Percentiles rank a stretch among this genome's conserved stretches.
Conservation (phyloP, 2,797 vertebrate species). For the Malurus leucopterus region DNA sequence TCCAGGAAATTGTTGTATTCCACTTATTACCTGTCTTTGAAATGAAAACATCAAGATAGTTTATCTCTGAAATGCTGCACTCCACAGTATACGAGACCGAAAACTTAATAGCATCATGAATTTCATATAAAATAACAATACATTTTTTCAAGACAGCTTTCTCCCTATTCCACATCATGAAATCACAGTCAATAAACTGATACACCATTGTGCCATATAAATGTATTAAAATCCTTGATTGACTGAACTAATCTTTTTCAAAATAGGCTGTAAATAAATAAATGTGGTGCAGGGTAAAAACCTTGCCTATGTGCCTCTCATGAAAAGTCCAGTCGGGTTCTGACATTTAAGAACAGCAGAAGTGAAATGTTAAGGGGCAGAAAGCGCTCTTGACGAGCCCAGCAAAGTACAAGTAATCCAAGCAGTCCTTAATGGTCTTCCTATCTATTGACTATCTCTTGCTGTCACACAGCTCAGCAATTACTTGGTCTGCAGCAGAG, state of each 20-base stretch:
- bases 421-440: constrained; percentile 27
- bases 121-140: constrained; percentile 72
- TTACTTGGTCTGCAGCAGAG: not conserved
- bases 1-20: constrained; percentile 70
- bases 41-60: constrained; percentile 76
- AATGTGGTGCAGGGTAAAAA: not conserved
- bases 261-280: constrained; percentile 29
- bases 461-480: constrained; percentile 7
- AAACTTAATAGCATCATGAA: constrained; percentile 71
- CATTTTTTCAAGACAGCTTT: constrained; percentile 59
- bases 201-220: constrained; percentile 23
- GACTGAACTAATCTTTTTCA: constrained; percentile 27
- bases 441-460: constrained; percentile 32
- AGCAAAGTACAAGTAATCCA: not conserved
- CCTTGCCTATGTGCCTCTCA: not conserved
- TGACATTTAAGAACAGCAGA: constrained; percentile 1
- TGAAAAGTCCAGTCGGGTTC: not conserved
- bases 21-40: constrained; percentile 73
- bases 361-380: not conserved
- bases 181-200: constrained; percentile 55
- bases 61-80: constrained; percentile 70
- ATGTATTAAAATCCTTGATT: constrained; percentile 50
- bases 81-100: constrained; percentile 53
- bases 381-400: not conserved
- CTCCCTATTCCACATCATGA: constrained; percentile 10